phyloP scores from a whole-genome alignment of 2,888 invertebrate genomes.

The Druceiella hillmani region DNA sequence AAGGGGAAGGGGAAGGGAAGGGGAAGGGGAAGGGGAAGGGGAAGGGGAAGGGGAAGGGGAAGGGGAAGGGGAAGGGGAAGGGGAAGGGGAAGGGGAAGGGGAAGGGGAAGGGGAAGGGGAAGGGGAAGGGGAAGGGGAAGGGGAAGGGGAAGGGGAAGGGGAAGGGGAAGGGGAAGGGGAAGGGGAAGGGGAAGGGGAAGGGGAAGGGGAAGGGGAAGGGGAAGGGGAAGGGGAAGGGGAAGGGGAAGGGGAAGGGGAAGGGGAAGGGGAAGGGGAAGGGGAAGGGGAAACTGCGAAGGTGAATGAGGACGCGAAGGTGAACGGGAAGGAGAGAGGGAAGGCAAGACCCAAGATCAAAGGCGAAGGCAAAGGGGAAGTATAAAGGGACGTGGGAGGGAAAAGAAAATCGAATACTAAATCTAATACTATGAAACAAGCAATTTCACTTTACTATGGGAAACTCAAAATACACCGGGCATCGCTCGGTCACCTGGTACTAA shows the following conservation, averaged over 20 bases:
- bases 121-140: neutral
- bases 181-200: slow-evolving; percentile 17
- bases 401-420: no score
- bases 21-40: neutral
- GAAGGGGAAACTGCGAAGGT: slow-evolving; percentile 18
- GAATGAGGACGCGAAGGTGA: no score
- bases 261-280: slow-evolving; percentile 16
- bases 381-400: no score
- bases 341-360: no score
- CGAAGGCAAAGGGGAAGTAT: no score
- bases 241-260: slow-evolving; percentile 12
- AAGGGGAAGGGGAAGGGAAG: neutral
- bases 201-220: slow-evolving; percentile 19
- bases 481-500: no score
- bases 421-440: no score
- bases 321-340: no score
- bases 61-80: neutral
- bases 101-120: neutral
- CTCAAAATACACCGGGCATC: no score
- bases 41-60: neutral
- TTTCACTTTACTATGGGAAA: no score
- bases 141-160: neutral
- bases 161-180: neutral
- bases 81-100: neutral
- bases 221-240: slow-evolving; percentile 11